Conservation (phyloP, 2,888 invertebrate species). For the Lithophane leautieri region DNA sequence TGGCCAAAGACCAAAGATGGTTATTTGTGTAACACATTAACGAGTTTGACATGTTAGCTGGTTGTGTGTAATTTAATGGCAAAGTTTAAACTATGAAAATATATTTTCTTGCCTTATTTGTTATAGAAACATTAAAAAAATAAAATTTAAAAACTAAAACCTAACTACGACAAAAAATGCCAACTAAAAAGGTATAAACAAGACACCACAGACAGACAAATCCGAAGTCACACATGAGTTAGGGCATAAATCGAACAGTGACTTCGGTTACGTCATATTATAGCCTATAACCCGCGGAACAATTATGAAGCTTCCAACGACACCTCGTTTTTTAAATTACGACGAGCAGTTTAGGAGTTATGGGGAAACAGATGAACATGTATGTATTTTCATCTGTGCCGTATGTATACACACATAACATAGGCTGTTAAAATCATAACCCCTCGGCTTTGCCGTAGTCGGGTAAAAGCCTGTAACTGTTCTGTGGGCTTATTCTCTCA, state of each 20-base stretch:
- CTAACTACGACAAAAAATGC: not conserved
- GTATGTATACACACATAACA: not conserved
- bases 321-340: not conserved
- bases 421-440: not conserved
- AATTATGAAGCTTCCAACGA: not conserved
- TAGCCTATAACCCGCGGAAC: not conserved
- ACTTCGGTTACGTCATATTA: not conserved
- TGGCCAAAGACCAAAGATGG: constrained; percentile 5
- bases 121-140: not conserved
- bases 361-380: not conserved
- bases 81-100: not conserved
- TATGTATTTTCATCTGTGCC: too few relatives aligned
- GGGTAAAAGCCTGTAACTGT: not conserved
- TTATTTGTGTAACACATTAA: not conserved
- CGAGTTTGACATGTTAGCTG: not conserved
- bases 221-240: not conserved
- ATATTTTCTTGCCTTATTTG: not conserved
- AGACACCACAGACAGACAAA: not conserved
- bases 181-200: not conserved
- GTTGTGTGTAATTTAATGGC: not conserved
- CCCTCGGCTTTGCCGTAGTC: not conserved
- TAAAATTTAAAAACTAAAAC: not conserved
- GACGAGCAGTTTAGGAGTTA: not conserved
- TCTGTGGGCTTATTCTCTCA: not conserved
- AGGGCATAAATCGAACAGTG: not conserved